Evolutionary conservation across 2,113 vertebrate genomes (phyloP).

Genomic region (Lepidothrix coronata): DNA sequence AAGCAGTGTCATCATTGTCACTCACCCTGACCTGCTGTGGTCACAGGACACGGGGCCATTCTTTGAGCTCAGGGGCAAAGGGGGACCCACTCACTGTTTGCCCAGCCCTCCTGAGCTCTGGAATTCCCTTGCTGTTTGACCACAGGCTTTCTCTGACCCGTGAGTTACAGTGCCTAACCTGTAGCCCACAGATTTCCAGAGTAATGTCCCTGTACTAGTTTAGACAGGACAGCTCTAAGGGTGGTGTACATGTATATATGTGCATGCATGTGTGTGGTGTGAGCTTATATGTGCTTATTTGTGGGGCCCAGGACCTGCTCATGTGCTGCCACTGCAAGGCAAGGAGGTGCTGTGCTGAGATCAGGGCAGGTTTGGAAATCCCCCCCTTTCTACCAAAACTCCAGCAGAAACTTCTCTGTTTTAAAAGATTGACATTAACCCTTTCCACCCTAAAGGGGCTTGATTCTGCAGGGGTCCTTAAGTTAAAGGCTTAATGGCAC

Average conservation of each 20-base stretch:
- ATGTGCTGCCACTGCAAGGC: not conserved
- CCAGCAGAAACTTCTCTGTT: not conserved
- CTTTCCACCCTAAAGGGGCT: not conserved
- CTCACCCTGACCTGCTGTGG: not conserved
- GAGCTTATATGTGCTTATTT: not conserved
- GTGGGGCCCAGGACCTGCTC: not conserved
- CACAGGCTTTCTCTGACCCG: not conserved
- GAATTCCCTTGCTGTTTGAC: not conserved
- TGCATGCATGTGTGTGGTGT: not conserved
- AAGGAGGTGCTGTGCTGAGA: not conserved
- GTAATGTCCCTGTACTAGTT: not conserved
- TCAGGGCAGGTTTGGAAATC: not conserved
- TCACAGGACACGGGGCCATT: fast-evolving
- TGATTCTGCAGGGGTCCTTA: not conserved
- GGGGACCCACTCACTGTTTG: not conserved
- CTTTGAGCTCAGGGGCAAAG: not conserved
- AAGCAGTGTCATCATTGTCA: not conserved
- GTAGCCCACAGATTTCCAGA: not conserved
- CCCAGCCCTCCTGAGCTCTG: not conserved
- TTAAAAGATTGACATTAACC: not conserved
- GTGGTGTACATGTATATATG: too few species aligned
- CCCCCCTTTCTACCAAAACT: not conserved
- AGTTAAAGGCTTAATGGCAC: not conserved
- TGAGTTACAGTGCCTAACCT: not conserved
- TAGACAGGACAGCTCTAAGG: not conserved